Percentiles rank a stretch among this genome's conserved stretches.
Conservation (phyloP, 2,797 vertebrate genomes). For the Schizopygopsis malacanthus region DNA sequence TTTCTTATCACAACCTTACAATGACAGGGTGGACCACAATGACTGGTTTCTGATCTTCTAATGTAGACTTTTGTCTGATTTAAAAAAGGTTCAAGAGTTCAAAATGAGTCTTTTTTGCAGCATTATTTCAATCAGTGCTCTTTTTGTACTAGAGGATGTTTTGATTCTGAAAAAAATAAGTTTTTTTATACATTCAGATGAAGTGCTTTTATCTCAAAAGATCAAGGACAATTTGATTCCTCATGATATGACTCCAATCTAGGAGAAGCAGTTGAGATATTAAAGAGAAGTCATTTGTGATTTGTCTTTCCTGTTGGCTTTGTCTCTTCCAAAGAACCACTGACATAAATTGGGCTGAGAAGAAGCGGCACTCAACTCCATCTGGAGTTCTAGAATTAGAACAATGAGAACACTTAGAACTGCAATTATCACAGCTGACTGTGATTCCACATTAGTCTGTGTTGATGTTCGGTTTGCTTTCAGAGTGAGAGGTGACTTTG, state of each 20-base stretch:
- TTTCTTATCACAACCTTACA: neutral
- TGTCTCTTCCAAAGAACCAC: neutral
- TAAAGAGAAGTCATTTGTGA: conserved; percentile 18
- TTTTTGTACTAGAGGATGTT: neutral
- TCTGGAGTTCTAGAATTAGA: conserved; percentile 39
- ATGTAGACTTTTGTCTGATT: neutral
- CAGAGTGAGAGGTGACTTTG: conserved; percentile 33
- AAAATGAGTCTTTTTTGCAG: neutral
- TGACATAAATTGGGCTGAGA: conserved; percentile 16
- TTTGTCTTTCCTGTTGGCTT: conserved; percentile 28
- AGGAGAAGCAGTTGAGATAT: conserved; percentile 19
- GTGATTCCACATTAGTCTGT: conserved; percentile 13
- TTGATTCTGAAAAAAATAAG: neutral
- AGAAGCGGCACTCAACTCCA: conserved; percentile 3
- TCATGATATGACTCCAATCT: neutral
- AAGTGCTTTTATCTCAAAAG: neutral
- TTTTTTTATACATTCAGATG: conserved; percentile 1
- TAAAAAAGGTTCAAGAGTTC: neutral
- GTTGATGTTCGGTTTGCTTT: conserved; percentile 16
- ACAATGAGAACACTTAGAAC: conserved; percentile 38
- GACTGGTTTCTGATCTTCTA: neutral
- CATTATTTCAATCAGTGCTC: neutral
- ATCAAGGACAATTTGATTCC: conserved; percentile 8
- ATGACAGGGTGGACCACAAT: neutral
- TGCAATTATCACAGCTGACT: conserved; percentile 39